Percentiles rank a stretch among this genome's conserved stretches.
Evolutionary conservation across 2,797 vertebrate species (phyloP).

Genomic region (Pipistrellus kuhlii): DNA sequence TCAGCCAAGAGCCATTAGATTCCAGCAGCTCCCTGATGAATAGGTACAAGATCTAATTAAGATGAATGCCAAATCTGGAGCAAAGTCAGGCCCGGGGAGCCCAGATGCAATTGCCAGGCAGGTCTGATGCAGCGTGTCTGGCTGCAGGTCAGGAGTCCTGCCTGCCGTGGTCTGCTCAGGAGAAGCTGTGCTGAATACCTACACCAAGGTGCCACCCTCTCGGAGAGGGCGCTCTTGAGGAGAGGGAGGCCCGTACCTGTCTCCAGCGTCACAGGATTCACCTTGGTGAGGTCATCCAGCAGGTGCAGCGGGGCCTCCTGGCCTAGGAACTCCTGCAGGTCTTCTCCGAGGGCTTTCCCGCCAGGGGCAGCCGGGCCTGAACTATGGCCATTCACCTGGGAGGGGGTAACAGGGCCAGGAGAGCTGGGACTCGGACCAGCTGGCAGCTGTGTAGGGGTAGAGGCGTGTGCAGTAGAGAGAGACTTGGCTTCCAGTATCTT

Average conservation of each 20-base stretch:
- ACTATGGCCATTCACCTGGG: constrained; percentile 87
- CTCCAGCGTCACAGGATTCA: constrained; percentile 95
- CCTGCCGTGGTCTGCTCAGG: background rate
- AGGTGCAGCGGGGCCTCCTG: constrained; percentile 92
- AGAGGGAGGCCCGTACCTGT: constrained; percentile 89
- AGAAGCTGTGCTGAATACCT: background rate
- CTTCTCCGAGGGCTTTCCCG: constrained; percentile 88
- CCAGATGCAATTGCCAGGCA: background rate
- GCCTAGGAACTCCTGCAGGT: constrained; percentile 91
- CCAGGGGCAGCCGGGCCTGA: constrained; percentile 71
- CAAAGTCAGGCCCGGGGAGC: constrained; percentile 20
- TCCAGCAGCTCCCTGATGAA: constrained; percentile 62
- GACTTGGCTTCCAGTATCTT: background rate
- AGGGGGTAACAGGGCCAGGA: constrained; percentile 57
- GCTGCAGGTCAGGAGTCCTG: background rate
- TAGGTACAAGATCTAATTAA: constrained; percentile 79
- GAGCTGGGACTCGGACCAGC: background rate
- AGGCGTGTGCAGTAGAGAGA: background rate
- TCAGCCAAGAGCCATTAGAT: constrained; percentile 68
- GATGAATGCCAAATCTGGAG: constrained; percentile 63
- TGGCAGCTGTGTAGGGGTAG: background rate
- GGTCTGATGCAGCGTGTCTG: background rate
- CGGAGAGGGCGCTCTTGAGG: background rate
- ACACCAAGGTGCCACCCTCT: background rate
- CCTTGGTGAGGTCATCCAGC: constrained; percentile 97